Conservation (phyloP, 2,888 invertebrate genomes). For the Pomacea canaliculata region DNA sequence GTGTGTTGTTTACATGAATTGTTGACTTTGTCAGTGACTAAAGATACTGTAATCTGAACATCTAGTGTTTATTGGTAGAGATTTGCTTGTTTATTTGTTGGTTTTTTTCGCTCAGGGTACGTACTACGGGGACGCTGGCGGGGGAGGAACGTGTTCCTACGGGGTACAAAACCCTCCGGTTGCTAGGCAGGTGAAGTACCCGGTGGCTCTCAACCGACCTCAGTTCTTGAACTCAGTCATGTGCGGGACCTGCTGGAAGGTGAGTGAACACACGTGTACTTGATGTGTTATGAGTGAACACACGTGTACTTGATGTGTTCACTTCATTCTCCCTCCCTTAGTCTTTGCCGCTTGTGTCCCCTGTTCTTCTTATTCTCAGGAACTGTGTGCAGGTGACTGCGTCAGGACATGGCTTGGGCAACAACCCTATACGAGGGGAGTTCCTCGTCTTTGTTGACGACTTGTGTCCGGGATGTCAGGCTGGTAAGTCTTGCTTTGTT, state of each 20-base stretch:
- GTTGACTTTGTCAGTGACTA: too few relatives aligned
- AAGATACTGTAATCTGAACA: too few relatives aligned
- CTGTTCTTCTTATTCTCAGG: too few relatives aligned
- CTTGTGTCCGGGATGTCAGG: constrained; percentile 49
- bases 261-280: constrained; percentile 18
- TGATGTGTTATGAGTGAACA: not conserved
- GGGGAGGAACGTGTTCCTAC: constrained; percentile 42
- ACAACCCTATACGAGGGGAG: constrained; percentile 45
- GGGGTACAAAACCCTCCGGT: constrained; percentile 43
- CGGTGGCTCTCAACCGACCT: constrained; percentile 48
- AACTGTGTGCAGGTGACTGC: constrained; percentile 41
- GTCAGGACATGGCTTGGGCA: constrained; percentile 44
- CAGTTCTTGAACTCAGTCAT: constrained; percentile 47
- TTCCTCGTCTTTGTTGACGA: constrained; percentile 50
- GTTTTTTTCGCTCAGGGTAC: constrained; percentile 40
- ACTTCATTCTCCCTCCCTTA: too few relatives aligned
- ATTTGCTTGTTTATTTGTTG: too few relatives aligned
- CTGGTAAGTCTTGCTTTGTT: not conserved
- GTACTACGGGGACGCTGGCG: constrained; percentile 41
- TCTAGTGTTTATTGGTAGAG: too few relatives aligned
- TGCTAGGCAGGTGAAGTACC: constrained; percentile 36
- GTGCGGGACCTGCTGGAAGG: constrained; percentile 54
- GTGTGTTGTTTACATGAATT: too few relatives aligned
- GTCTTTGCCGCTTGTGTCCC: too few relatives aligned
- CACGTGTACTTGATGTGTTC: too few relatives aligned